Evolutionary conservation across 2,113 vertebrate genomes (phyloP).

Genomic region (Nycticorax nycticorax): DNA sequence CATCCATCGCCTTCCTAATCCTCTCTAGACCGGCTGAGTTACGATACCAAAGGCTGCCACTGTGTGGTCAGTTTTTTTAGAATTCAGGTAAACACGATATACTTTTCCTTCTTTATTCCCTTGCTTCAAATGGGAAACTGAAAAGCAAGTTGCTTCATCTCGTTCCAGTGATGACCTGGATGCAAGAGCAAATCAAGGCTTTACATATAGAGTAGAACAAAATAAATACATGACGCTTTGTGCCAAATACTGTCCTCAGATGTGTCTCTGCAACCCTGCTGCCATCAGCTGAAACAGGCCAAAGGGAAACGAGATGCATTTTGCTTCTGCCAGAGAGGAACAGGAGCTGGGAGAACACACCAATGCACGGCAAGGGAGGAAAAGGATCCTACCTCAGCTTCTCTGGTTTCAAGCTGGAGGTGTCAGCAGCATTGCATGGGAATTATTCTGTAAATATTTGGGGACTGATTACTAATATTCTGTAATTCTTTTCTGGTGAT

Average conservation of each 20-base stretch:
- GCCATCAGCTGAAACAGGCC: not conserved
- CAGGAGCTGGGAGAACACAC: not conserved
- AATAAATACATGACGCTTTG: not conserved
- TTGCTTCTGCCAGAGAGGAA: not conserved
- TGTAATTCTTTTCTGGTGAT: not conserved
- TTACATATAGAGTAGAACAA: not conserved
- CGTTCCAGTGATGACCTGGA: not conserved
- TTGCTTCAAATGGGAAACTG: not conserved
- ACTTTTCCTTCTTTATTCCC: not conserved
- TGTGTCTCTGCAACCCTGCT: not conserved
- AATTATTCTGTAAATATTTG: not conserved
- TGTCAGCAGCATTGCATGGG: not conserved
- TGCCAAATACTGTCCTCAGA: not conserved
- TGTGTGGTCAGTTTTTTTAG: not conserved
- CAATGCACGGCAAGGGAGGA: not conserved
- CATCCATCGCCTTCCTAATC: not conserved
- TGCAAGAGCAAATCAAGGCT: not conserved
- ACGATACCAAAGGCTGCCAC: slow-evolving; percentile 16
- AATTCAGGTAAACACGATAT: not conserved
- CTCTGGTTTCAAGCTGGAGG: not conserved
- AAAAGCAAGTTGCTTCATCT: not conserved
- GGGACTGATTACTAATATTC: not conserved
- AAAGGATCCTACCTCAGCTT: not conserved
- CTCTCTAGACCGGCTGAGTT: not conserved
- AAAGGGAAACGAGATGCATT: not conserved